Conservation (phyloP, 1,140 invertebrate species). For the Cotesia glomerata region DNA sequence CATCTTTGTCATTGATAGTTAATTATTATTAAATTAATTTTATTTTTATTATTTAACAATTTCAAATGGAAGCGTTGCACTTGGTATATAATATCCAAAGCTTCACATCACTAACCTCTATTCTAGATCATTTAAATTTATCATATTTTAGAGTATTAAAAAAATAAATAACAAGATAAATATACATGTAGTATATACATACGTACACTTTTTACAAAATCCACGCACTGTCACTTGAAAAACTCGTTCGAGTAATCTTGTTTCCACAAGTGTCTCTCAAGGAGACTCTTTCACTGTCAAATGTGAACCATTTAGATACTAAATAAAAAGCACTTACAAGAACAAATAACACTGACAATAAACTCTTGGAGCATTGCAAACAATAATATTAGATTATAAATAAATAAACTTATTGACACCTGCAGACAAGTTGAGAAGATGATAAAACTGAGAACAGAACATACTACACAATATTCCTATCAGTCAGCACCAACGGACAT, state of each 20-base stretch:
- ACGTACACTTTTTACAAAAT: conserved; percentile 4
- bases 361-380: no score
- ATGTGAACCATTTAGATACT: conserved; percentile 4
- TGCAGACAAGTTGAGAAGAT: background rate
- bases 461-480: conserved; percentile 20
- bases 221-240: background rate
- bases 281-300: conserved; percentile 12
- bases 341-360: background rate
- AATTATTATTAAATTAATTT: background rate
- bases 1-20: background rate
- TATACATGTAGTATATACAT: background rate
- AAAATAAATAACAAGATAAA: background rate
- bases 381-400: background rate
- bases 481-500: conserved; percentile 54
- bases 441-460: conserved; percentile 13
- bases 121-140: background rate
- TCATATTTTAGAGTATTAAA: no score
- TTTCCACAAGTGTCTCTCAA: conserved; percentile 8
- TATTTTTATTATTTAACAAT: background rate
- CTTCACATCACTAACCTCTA: background rate
- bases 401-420: background rate
- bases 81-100: background rate
- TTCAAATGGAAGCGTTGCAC: background rate
- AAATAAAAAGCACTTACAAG: background rate
- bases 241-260: background rate